phyloP scores from a whole-genome alignment of 2,113 vertebrate species.

The Oophaga pumilio region DNA sequence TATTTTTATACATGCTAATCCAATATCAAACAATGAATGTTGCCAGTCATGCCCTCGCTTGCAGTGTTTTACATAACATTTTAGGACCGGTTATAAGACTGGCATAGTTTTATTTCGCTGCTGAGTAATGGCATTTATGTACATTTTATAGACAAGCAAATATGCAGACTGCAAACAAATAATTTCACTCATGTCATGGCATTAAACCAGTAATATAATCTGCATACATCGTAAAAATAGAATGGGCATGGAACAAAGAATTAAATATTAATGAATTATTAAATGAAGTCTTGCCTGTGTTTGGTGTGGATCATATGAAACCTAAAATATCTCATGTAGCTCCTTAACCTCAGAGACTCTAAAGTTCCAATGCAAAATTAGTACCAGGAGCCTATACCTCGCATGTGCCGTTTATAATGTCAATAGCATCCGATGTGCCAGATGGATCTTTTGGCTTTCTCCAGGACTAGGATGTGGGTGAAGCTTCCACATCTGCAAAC shows the following conservation, averaged over 20 bases:
- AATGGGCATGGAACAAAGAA: conserved; percentile 8
- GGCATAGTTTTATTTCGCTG: conserved; percentile 8
- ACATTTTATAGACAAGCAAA: background rate
- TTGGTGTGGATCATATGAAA: too few species aligned
- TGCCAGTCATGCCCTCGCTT: background rate
- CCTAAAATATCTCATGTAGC: too few species aligned
- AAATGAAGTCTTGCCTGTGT: too few species aligned
- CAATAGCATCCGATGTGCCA: too few species aligned
- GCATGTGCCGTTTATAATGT: too few species aligned
- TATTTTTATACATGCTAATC: background rate
- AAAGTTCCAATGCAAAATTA: too few species aligned
- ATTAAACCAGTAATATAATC: conserved; percentile 29
- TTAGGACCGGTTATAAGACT: background rate
- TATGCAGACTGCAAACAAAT: conserved; percentile 6
- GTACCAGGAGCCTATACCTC: too few species aligned
- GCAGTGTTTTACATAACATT: background rate
- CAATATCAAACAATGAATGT: background rate
- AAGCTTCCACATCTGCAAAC: too few species aligned
- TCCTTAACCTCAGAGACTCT: too few species aligned
- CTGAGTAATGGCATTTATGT: conserved; percentile 8
- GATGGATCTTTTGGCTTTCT: too few species aligned
- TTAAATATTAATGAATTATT: background rate
- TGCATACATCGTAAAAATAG: background rate
- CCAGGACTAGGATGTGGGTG: too few species aligned
- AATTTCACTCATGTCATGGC: background rate